phyloP scores from a whole-genome alignment of 1,140 invertebrate species.

The Drosophila auraria region DNA sequence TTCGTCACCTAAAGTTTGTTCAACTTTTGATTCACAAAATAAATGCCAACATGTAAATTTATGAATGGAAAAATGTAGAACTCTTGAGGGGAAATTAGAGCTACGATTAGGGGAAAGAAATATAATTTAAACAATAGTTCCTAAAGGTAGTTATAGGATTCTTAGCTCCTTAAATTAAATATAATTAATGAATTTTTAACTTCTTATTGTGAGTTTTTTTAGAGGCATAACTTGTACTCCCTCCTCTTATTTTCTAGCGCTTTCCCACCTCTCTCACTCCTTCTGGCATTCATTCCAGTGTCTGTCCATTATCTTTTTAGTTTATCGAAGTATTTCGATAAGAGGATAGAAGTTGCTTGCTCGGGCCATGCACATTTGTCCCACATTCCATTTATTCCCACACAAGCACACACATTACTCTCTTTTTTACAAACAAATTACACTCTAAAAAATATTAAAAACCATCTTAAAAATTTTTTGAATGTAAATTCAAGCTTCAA shows the following conservation, averaged over 20 bases:
- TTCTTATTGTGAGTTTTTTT: neutral
- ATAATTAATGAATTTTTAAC: too few species aligned
- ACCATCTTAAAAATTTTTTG: too few species aligned
- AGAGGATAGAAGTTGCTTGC: conserved; percentile 33
- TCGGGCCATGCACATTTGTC: conserved; percentile 62
- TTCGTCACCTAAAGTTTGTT: conserved; percentile 44
- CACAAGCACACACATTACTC: neutral
- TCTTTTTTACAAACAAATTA: neutral
- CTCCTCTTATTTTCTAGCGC: neutral
- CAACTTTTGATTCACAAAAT: conserved; percentile 21
- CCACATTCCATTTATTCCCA: conserved; percentile 61
- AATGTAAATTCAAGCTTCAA: too few species aligned
- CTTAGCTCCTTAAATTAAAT: too few species aligned
- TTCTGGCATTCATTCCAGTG: conserved; percentile 22
- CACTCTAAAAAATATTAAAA: neutral
- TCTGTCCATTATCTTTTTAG: conserved; percentile 44
- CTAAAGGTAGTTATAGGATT: too few species aligned
- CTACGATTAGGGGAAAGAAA: too few species aligned
- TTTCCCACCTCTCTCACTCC: conserved; percentile 1
- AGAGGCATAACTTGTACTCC: neutral
- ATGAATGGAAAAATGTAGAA: neutral
- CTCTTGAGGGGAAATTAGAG: too few species aligned
- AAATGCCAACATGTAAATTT: neutral
- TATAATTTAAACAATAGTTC: too few species aligned
- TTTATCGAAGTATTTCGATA: conserved; percentile 52